Conservation (phyloP, 2,113 vertebrate genomes). For the human region GRCh38 chr1:25568501-25569000, state of each 20-base stretch:
- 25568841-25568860: neutral
- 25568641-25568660: neutral
- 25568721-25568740: neutral
- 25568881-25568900: neutral
- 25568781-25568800: neutral
- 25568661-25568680: no score
- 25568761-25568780: neutral
- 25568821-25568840: constrained; percentile 3
- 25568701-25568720: neutral
- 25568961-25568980: neutral
- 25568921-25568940: accelerated
- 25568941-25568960: neutral
- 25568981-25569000: neutral
- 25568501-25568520: neutral
- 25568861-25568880: constrained; percentile 64
- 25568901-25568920: neutral
- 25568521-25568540: neutral
- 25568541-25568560: neutral
- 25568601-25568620: neutral
- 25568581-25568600: neutral
- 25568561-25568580: no score
- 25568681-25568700: neutral
- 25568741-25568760: neutral
- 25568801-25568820: neutral
- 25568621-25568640: neutral